Conservation (phyloP, 1,140 invertebrate species). For the Penaeus japonicus region DNA sequence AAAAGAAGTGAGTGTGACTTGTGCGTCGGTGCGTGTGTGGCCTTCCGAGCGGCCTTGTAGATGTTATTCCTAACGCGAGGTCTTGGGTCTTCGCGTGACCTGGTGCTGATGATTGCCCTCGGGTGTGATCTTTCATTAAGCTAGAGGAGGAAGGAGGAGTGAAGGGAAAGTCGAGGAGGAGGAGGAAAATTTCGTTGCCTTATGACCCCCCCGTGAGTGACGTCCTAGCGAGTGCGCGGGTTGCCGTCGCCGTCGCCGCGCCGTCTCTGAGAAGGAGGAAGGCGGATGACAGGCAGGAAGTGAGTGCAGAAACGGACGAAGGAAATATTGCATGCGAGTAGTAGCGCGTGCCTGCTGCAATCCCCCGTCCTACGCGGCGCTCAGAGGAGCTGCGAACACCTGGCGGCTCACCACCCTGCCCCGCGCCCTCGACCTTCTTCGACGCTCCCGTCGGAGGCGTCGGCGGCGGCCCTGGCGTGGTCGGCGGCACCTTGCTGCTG, state of each 20-base stretch:
- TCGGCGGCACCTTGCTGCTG: background rate
- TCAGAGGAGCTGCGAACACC: background rate
- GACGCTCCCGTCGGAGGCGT: background rate
- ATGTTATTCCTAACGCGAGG: background rate
- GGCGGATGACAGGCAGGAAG: no score
- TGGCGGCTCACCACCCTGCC: background rate
- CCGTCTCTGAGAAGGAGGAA: background rate
- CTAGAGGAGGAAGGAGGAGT: background rate
- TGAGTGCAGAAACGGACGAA: no score
- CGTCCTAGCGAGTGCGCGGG: background rate
- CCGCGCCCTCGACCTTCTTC: background rate
- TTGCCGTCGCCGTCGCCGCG: background rate
- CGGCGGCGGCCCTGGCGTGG: background rate
- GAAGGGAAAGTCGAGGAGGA: background rate
- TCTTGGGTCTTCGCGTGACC: background rate
- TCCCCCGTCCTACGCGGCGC: no score
- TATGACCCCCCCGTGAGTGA: background rate
- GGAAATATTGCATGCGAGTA: no score
- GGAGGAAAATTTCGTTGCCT: background rate
- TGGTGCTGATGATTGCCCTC: background rate
- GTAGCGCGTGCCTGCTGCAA: no score
- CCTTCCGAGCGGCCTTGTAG: background rate
- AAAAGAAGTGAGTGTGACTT: background rate
- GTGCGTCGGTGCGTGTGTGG: constrained; percentile 2
- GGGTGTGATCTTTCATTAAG: background rate